Evolutionary conservation across 1,140 invertebrate species (phyloP).

Genomic region (Heliconius eleuchia): DNA sequence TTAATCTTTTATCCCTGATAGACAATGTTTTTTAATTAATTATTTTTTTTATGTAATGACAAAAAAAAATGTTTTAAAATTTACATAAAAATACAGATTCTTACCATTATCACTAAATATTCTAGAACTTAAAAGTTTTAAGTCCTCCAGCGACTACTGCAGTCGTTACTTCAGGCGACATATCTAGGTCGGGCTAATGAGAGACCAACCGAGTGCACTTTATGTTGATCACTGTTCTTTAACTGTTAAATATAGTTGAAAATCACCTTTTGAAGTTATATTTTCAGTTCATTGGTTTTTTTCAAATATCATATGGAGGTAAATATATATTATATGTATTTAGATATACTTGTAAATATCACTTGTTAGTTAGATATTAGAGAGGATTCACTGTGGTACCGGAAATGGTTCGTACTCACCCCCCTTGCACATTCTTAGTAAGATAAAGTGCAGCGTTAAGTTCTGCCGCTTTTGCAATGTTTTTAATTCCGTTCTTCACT

Average conservation of each 20-base stretch:
- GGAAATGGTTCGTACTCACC: too few relatives aligned
- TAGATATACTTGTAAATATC: too few relatives aligned
- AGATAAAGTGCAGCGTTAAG: too few relatives aligned
- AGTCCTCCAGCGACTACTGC: neutral
- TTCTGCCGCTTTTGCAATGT: too few relatives aligned
- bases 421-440: too few relatives aligned
- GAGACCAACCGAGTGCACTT: conserved; percentile 8
- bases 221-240: neutral
- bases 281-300: neutral
- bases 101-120: neutral
- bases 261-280: neutral
- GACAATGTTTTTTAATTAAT: too few relatives aligned
- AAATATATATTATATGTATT: neutral
- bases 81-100: neutral
- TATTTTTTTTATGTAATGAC: too few relatives aligned
- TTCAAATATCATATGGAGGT: neutral
- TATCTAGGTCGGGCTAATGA: conserved; percentile 21
- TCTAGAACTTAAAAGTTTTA: conserved; percentile 1
- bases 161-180: conserved; percentile 6
- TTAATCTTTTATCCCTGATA: too few relatives aligned
- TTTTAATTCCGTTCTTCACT: too few relatives aligned
- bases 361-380: too few relatives aligned
- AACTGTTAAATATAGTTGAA: neutral
- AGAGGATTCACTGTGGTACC: too few relatives aligned
- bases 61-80: too few relatives aligned